Evolutionary conservation across 2,888 invertebrate genomes (phyloP).

Genomic region (Hemaris fuciformis): DNA sequence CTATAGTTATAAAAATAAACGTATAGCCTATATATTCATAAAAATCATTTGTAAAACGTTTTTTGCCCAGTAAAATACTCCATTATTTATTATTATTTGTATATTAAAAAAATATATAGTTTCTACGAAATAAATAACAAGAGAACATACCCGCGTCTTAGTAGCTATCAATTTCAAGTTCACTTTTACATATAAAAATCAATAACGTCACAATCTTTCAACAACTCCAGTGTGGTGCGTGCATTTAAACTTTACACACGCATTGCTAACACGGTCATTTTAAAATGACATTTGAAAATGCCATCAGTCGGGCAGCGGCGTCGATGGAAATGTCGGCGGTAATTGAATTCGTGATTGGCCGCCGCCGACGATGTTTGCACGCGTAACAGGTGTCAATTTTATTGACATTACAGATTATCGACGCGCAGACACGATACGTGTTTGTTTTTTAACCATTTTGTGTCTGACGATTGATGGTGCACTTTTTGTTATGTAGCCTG

Average conservation of each 20-base stretch:
- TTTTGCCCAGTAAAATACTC: too few relatives aligned
- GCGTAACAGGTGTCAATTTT: conserved; percentile 62
- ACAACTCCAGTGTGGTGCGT: not conserved
- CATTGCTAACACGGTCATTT: conserved; percentile 29
- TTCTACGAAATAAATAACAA: too few relatives aligned
- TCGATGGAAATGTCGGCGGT: conserved; percentile 49
- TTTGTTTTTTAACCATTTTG: not conserved
- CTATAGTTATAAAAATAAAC: too few relatives aligned
- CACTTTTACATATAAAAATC: too few relatives aligned
- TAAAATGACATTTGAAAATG: conserved; percentile 54
- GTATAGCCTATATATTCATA: too few relatives aligned
- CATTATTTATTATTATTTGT: too few relatives aligned
- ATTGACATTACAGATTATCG: not conserved
- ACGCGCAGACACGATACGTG: not conserved
- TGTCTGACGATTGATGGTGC: too few relatives aligned
- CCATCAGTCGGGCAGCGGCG: conserved; percentile 41
- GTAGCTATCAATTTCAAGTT: too few relatives aligned
- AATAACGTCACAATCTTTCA: not conserved
- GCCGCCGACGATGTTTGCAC: conserved; percentile 40
- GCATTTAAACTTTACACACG: not conserved
- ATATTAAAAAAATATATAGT: too few relatives aligned
- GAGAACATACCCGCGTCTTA: too few relatives aligned
- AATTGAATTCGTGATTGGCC: conserved; percentile 71
- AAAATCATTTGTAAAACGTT: too few relatives aligned
- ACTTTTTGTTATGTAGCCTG: too few relatives aligned